These are phyloP conservation scores for Syncerus caffer DNA, from an alignment of 2,797 vertebrate genomes.

Conservation along the genomic window DNA sequence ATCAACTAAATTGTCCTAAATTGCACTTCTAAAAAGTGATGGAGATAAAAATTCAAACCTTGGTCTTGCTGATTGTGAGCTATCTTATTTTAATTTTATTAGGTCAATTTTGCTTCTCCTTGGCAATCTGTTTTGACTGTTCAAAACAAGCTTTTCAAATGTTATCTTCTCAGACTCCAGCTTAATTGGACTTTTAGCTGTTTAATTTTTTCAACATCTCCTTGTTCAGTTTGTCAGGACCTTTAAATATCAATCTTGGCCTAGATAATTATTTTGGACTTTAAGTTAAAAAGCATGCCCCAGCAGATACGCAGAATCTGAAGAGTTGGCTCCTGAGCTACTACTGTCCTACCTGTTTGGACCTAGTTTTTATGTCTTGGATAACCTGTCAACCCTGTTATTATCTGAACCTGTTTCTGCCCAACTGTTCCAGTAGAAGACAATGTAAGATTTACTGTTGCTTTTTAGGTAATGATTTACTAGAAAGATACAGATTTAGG, in stretches of 20 bases:
- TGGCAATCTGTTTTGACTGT: neutral
- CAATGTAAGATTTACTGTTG: neutral
- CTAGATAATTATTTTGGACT: neutral
- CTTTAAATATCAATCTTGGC: neutral
- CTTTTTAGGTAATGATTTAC: neutral
- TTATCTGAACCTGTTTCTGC: neutral
- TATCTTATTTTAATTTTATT: neutral
- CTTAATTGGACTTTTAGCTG: neutral
- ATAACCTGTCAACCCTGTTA: neutral
- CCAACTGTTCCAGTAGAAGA: neutral
- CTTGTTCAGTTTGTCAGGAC: neutral
- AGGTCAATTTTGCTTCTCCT: neutral
- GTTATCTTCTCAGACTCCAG: neutral
- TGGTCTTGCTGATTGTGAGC: neutral
- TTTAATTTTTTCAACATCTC: neutral
- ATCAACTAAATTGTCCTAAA: neutral
- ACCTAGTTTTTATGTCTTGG: neutral
- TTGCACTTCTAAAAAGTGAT: neutral
- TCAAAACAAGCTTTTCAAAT: neutral
- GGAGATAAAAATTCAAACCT: neutral
- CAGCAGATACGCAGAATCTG: neutral
- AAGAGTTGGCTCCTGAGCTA: neutral
- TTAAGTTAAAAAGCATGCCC: neutral
- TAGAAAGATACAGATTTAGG: neutral
- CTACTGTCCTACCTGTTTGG: neutral